Evolutionary conservation across 2,888 invertebrate genomes (phyloP).

Genomic region (Trichogramma evanescens): DNA sequence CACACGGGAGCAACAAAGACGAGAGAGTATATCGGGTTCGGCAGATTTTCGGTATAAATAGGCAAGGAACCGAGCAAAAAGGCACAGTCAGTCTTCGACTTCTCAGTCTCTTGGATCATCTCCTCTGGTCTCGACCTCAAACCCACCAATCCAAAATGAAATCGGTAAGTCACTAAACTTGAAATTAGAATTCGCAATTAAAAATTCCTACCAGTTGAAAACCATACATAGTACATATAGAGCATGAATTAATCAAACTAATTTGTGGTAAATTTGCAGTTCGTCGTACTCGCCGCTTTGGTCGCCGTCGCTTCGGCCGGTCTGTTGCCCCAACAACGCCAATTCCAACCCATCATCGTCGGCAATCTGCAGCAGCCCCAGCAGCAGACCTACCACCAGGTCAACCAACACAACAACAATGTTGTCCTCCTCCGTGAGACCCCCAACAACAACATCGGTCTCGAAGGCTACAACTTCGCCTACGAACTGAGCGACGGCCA

Average conservation of each 20-base stretch:
- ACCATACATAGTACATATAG: too few relatives aligned
- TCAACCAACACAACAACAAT: neutral
- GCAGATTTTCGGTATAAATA: too few relatives aligned
- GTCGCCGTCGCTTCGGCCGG: constrained; percentile 1
- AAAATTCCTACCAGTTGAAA: too few relatives aligned
- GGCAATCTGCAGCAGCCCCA: neutral
- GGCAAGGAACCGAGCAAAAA: too few relatives aligned
- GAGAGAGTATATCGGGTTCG: too few relatives aligned
- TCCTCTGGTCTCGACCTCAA: neutral
- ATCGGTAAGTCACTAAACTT: constrained; percentile 1
- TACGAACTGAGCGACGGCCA: constrained; percentile 14
- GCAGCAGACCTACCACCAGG: neutral
- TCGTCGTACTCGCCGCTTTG: neutral
- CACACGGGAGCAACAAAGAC: too few relatives aligned
- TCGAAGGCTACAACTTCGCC: constrained; percentile 10
- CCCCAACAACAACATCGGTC: constrained; percentile 13
- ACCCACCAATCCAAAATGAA: constrained; percentile 7
- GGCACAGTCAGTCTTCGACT: constrained; percentile 5
- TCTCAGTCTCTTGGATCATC: neutral
- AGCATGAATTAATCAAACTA: too few relatives aligned
- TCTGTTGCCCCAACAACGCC: neutral
- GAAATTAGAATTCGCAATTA: neutral
- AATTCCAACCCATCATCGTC: neutral
- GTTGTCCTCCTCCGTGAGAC: constrained; percentile 3
- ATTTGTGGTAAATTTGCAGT: neutral